These are phyloP conservation scores for Geopemphigus sp. DNA, from an alignment of 1,140 invertebrate species.

Conservation along the genomic window DNA sequence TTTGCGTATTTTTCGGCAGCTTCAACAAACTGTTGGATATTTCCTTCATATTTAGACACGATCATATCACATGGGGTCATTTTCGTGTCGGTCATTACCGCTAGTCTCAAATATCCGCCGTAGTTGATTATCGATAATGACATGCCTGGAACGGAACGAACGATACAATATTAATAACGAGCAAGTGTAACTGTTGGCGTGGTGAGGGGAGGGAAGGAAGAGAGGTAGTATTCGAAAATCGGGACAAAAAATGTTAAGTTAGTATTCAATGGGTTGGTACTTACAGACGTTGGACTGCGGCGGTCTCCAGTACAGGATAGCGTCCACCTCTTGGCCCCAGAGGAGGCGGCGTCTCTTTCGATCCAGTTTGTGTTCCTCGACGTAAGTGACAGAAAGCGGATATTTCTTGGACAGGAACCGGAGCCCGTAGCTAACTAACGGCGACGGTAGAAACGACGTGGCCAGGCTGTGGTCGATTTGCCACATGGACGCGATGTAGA, in stretches of 20 bases:
- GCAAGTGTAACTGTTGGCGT: too few relatives aligned
- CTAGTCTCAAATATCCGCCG: constrained; percentile 65
- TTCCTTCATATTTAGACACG: constrained; percentile 58
- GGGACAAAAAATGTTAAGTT: too few relatives aligned
- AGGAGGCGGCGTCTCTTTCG: constrained; percentile 54
- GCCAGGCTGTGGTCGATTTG: constrained; percentile 68
- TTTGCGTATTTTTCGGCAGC: constrained; percentile 56
- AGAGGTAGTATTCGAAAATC: too few relatives aligned
- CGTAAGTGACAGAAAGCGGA: constrained; percentile 69
- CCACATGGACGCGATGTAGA: constrained; percentile 67
- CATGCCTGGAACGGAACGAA: constrained; percentile 60
- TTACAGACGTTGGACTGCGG: constrained; percentile 78
- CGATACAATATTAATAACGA: too few relatives aligned
- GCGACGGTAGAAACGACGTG: constrained; percentile 66
- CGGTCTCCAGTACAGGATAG: constrained; percentile 73
- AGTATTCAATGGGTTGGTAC: too few relatives aligned
- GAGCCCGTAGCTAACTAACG: constrained; percentile 66
- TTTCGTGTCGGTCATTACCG: constrained; percentile 73
- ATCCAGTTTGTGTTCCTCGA: constrained; percentile 57
- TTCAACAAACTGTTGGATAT: constrained; percentile 58
- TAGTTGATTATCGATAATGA: constrained; percentile 75
- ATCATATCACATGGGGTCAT: constrained; percentile 64
- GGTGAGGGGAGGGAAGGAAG: too few relatives aligned
- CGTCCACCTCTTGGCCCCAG: constrained; percentile 68
- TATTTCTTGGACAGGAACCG: constrained; percentile 71